Percentiles rank a stretch among this genome's conserved stretches.
phyloP scores from a whole-genome alignment of 92 coral and sea anemone genomes.

The Galaxea fascicularis region DNA sequence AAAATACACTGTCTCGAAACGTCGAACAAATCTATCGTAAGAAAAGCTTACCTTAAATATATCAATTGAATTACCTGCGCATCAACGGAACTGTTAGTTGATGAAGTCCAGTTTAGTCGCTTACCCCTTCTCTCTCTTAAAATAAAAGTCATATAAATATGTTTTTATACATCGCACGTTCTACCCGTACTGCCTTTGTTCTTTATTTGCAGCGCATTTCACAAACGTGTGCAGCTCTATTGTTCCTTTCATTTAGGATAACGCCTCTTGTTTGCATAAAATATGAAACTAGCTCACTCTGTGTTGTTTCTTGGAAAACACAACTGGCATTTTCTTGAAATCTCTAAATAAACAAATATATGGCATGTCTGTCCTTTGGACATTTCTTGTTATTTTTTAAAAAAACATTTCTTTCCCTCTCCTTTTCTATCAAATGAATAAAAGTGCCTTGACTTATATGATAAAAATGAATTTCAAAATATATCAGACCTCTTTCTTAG shows the following conservation, averaged over 20 bases:
- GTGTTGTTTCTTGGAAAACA: conserved; percentile 40
- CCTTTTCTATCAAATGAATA: neutral
- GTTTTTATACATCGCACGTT: neutral
- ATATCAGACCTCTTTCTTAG: neutral
- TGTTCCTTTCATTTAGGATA: conserved; percentile 24
- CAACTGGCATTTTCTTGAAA: conserved; percentile 14
- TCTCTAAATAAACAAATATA: conserved; percentile 21
- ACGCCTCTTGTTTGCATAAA: conserved; percentile 34
- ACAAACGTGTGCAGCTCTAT: conserved; percentile 23
- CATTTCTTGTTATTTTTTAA: neutral
- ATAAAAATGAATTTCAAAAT: neutral
- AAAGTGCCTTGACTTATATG: neutral
- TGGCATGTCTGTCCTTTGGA: neutral
- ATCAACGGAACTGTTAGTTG: neutral
- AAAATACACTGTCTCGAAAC: neutral
- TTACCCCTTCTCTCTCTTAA: neutral
- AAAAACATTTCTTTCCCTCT: no score
- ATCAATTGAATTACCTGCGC: neutral
- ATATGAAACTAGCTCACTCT: conserved; percentile 36
- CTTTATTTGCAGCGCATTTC: conserved; percentile 40
- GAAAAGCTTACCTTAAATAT: conserved; percentile 20
- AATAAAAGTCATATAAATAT: neutral
- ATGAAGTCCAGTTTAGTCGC: neutral
- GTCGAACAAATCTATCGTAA: conserved; percentile 2
- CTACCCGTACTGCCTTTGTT: conserved; percentile 39